Conservation (phyloP, 2,797 vertebrate species). For the Pelochelys cantorii region DNA sequence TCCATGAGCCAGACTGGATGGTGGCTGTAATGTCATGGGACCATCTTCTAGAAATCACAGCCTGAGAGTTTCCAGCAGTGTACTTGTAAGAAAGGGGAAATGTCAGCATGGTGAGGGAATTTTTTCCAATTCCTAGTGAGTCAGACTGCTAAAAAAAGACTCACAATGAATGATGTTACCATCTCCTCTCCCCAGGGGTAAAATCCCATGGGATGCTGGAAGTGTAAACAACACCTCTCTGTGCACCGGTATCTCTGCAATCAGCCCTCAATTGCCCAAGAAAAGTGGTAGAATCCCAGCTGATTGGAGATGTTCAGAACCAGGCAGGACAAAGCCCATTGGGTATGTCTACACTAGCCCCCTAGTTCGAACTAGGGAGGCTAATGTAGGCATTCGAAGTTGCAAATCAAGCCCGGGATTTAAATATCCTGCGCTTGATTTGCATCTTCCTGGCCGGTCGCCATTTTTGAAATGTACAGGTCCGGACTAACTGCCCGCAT, state of each 20-base stretch:
- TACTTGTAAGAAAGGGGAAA: not conserved
- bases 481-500: too few species aligned
- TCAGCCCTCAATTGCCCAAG: not conserved
- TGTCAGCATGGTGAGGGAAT: not conserved
- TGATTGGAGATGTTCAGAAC: not conserved
- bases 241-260: not conserved
- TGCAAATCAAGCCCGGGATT: too few species aligned
- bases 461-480: too few species aligned
- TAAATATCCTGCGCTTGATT: too few species aligned
- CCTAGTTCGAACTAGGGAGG: too few species aligned
- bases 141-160: not conserved
- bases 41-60: not conserved
- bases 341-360: too few species aligned
- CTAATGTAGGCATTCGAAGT: too few species aligned
- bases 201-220: not conserved
- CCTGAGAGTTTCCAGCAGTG: not conserved
- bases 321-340: not conserved
- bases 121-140: not conserved
- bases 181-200: not conserved
- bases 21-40: not conserved
- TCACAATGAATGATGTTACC: not conserved
- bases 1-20: not conserved
- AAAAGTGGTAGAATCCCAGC: not conserved
- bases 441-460: too few species aligned
- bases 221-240: not conserved